Base-by-base conservation (phyloP, 2,888 invertebrate genomes). In the Tenthredo mesomela region DNA sequence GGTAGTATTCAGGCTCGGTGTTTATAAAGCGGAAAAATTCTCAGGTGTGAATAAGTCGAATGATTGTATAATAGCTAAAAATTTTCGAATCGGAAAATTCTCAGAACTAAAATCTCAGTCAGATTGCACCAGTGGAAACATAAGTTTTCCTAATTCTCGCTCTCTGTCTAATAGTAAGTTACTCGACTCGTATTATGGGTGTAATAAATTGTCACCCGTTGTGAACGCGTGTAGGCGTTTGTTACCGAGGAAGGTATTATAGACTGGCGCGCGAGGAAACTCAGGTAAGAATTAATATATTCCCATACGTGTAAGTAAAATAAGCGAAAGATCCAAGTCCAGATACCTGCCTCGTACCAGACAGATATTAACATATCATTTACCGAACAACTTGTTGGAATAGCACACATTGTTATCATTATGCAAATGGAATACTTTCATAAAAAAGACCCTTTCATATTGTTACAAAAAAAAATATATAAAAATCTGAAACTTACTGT, bases 321-420 rank as follows among this genome's bases (percentile, higher is more conserved):
- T 70, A 82, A 37, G 47, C 65, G 25, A 67, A 54, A 82, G 82
- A 82, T 82, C 21, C 47, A 43, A n/a, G 50, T 25, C 10, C 15
- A n/a, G 82, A 82, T 82, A 82, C 6, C 12, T 4, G 18, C 71
- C 12, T 25, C 47, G 47, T 47, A 73, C 71, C 40, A 77, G 71
- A 40, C 29, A 65, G 70, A 67, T 82, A 82, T 82, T 82, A 82
- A 82, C 82, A 70, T 82, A 70, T 82, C 82, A 67, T 82, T 67
- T 67, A 70, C 43, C 25, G 50, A 67, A 82, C 67, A 47, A 82
- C 67, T 82, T 82, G 82, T 82, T 70, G 47, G 29, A 67, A 82
- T 70, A 67, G 82, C 82, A 37, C 29, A 70, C 43, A 82, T 82
- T 67, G 82, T 82, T 82, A 70, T 82, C 78, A 37, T 25, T 15